A percentile compares a stretch with the other conserved stretches of the same genome.
Conservation (phyloP, 2,113 vertebrate genomes). For the Pipa parva region DNA sequence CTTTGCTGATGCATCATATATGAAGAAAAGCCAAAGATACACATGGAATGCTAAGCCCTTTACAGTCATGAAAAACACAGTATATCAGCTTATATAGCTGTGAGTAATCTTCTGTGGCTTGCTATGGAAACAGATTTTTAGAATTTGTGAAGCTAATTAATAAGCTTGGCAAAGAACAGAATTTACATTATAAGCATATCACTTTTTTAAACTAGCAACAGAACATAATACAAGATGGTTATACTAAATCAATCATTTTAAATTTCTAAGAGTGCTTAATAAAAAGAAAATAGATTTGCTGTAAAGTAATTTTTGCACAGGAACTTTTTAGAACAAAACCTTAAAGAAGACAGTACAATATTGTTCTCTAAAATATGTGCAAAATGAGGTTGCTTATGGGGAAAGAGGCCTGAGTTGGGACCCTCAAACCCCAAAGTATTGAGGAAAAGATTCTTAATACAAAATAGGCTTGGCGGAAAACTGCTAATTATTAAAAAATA, state of each 20-base stretch:
- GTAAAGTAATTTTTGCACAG: too few relatives aligned
- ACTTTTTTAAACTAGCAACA: slow-evolving; percentile 6
- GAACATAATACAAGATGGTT: neutral
- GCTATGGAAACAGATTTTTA: slow-evolving; percentile 33
- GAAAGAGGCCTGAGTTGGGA: too few relatives aligned
- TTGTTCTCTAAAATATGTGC: too few relatives aligned
- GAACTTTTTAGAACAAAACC: too few relatives aligned
- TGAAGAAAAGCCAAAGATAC: slow-evolving; percentile 40
- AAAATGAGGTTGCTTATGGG: too few relatives aligned
- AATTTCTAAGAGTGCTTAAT: neutral
- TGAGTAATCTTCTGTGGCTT: slow-evolving; percentile 42
- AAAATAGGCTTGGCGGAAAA: too few relatives aligned
- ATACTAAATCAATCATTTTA: slow-evolving; percentile 27
- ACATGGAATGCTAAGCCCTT: slow-evolving; percentile 33
- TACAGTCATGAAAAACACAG: slow-evolving; percentile 39
- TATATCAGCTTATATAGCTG: slow-evolving; percentile 40
- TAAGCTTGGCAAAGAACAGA: slow-evolving; percentile 33
- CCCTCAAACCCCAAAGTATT: too few relatives aligned
- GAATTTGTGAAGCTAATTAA: slow-evolving; percentile 40
- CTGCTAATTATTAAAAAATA: too few relatives aligned
- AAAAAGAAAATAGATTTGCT: too few relatives aligned
- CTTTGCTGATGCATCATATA: slow-evolving; percentile 41
- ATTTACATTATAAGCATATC: slow-evolving; percentile 33
- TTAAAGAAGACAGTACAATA: too few relatives aligned
- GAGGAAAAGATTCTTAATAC: too few relatives aligned